phyloP scores from a whole-genome alignment of 2,888 invertebrate genomes.

The Nesidiocoris tenuis region DNA sequence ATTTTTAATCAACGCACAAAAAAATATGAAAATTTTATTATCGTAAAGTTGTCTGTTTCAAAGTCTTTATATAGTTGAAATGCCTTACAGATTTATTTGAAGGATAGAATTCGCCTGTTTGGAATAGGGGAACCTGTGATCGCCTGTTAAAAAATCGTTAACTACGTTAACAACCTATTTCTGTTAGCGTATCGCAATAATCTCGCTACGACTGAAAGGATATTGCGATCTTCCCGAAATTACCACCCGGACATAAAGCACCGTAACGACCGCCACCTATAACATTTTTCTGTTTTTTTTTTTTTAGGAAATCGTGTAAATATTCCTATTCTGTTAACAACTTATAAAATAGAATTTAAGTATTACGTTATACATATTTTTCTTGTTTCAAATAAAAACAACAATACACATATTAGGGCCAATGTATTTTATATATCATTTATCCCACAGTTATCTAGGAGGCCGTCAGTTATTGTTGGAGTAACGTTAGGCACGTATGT shows the following conservation, averaged over 20 bases:
- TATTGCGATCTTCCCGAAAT: too few relatives aligned
- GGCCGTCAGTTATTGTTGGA: neutral
- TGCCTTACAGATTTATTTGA: neutral
- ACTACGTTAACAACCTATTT: too few relatives aligned
- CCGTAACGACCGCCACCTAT: too few relatives aligned
- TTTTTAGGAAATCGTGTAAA: neutral
- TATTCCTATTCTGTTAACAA: neutral
- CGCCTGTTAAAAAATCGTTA: too few relatives aligned
- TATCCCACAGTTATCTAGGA: neutral
- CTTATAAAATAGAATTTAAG: neutral
- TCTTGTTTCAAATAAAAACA: neutral
- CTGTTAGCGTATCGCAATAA: too few relatives aligned
- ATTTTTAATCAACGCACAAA: neutral
- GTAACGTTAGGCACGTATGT: conserved; percentile 29
- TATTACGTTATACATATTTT: neutral
- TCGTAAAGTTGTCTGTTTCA: neutral
- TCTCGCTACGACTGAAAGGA: too few relatives aligned
- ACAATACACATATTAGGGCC: neutral
- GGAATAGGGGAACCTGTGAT: too few relatives aligned
- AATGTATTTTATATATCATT: neutral
- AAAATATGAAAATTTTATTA: neutral
- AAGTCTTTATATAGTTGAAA: neutral
- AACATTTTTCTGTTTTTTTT: too few relatives aligned
- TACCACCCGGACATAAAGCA: neutral
- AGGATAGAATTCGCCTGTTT: neutral